Percentiles rank a stretch among this genome's conserved stretches.
Evolutionary conservation across 2,113 vertebrate species (phyloP).

Genomic region (Maccullochella peelii): DNA sequence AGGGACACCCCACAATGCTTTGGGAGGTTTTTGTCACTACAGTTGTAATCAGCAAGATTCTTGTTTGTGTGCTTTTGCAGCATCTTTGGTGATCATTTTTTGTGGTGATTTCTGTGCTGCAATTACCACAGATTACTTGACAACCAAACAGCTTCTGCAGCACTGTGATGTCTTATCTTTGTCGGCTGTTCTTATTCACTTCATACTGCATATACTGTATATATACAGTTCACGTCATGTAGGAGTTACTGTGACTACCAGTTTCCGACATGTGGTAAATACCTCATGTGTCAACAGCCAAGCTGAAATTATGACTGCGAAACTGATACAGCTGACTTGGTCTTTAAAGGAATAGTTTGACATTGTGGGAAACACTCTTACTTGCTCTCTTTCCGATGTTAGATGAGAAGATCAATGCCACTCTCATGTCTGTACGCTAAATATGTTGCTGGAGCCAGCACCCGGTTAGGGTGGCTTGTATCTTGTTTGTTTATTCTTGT

Average conservation of each 20-base stretch:
- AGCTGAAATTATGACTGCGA: background rate
- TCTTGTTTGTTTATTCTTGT: background rate
- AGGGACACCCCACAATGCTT: slow-evolving; percentile 25
- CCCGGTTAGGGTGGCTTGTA: background rate
- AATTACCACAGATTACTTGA: background rate
- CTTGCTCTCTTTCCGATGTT: no score
- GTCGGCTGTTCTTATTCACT: no score
- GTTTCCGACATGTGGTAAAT: background rate
- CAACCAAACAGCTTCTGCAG: background rate
- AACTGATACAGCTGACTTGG: background rate
- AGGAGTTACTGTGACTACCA: background rate
- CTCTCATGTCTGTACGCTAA: background rate
- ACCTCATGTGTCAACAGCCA: background rate
- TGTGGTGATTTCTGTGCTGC: background rate
- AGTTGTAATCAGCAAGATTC: background rate
- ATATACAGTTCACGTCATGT: background rate
- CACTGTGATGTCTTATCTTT: background rate
- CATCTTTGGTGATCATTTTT: background rate
- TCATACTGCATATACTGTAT: no score
- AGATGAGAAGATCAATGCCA: no score
- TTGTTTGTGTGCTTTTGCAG: background rate
- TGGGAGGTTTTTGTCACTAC: background rate
- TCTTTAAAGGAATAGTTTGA: background rate
- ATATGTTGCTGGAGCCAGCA: background rate
- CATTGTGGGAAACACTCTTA: no score